Evolutionary conservation across 2,113 vertebrate genomes (phyloP).

Genomic region (Serilophus lunatus): DNA sequence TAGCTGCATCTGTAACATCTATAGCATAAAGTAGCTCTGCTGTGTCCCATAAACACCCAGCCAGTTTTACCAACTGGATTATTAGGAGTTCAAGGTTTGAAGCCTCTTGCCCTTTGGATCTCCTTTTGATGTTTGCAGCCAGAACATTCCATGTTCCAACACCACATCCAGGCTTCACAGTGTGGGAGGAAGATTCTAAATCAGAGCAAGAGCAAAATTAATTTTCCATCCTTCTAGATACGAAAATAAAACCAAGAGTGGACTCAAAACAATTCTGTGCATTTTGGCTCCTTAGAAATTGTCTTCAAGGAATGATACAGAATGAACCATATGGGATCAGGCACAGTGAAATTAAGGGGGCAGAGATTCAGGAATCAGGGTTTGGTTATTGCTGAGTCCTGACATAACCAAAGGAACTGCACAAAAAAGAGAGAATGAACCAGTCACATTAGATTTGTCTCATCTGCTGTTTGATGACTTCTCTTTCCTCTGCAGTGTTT

Average conservation of each 20-base stretch:
- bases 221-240: conserved; percentile 16
- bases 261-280: not conserved
- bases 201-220: not conserved
- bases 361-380: not conserved
- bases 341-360: not conserved
- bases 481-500: not conserved
- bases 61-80: conserved; percentile 16
- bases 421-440: not conserved
- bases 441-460: not conserved
- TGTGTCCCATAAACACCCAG: not conserved
- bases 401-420: not conserved
- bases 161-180: conserved; percentile 7
- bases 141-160: conserved; percentile 9
- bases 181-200: conserved; percentile 39
- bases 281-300: not conserved
- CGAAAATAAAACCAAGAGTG: not conserved
- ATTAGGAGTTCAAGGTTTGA: conserved; percentile 53
- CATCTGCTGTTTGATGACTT: not conserved
- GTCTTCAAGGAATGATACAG: not conserved
- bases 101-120: conserved; percentile 32
- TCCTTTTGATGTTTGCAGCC: not conserved
- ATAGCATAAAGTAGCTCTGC: not conserved
- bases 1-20: conserved; percentile 26
- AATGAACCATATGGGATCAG: not conserved
- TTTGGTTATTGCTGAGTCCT: not conserved